A percentile compares a stretch with the other conserved stretches of the same genome.
Conservation (phyloP, 2,797 vertebrate species). For the Salarias fasciatus region DNA sequence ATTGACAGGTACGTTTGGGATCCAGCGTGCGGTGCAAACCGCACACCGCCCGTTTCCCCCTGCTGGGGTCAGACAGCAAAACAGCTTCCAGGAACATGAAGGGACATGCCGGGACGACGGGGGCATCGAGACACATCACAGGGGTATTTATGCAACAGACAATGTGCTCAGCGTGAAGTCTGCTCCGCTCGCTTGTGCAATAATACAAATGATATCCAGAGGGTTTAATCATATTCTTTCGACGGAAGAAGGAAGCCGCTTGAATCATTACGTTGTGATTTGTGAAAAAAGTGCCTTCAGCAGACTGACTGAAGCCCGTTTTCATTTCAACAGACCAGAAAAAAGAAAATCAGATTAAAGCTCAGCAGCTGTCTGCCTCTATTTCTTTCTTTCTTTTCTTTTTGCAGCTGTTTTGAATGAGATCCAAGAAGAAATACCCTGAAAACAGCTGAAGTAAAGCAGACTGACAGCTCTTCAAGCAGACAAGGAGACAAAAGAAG, state of each 20-base stretch:
- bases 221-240: too few relatives aligned
- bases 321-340: slow-evolving; percentile 9
- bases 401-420: too few relatives aligned
- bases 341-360: slow-evolving; percentile 42
- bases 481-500: slow-evolving; percentile 33
- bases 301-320: neutral
- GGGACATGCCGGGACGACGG: slow-evolving; percentile 57
- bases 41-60: slow-evolving; percentile 5
- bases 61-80: slow-evolving; percentile 38
- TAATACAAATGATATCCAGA: too few relatives aligned
- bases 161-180: slow-evolving; percentile 19
- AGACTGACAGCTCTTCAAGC: slow-evolving; percentile 47
- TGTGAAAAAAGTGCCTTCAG: too few relatives aligned
- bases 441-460: too few relatives aligned
- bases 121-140: slow-evolving; percentile 36
- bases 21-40: slow-evolving; percentile 47
- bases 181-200: too few relatives aligned
- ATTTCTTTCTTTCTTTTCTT: too few relatives aligned
- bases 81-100: slow-evolving; percentile 50
- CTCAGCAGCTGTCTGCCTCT: slow-evolving; percentile 48
- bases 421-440: neutral
- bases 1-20: slow-evolving; percentile 70
- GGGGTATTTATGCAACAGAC: slow-evolving; percentile 41
- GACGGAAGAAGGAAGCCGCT: too few relatives aligned
- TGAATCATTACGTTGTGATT: too few relatives aligned